Conservation (phyloP, 2,888 invertebrate species). For the Callyntrura sp. region DNA sequence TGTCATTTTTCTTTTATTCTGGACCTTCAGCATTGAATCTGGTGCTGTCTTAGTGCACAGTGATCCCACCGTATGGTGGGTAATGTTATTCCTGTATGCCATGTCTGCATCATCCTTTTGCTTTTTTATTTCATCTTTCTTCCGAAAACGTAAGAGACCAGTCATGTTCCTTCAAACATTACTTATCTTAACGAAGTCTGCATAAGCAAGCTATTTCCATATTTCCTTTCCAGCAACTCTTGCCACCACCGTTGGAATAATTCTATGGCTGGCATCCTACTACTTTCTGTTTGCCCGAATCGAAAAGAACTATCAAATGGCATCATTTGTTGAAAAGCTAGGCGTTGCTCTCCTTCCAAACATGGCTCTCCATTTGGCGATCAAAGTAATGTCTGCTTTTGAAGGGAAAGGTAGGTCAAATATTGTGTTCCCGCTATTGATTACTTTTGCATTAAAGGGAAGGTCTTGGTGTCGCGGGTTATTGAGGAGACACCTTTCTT, state of each 20-base stretch:
- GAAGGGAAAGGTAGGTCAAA: slow-evolving; percentile 82
- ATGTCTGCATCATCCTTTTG: slow-evolving; percentile 85
- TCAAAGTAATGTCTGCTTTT: slow-evolving; percentile 83
- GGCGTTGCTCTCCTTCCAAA: slow-evolving; percentile 84
- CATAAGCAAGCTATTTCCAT: background rate
- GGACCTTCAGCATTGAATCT: slow-evolving; percentile 81
- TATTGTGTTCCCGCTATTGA: background rate
- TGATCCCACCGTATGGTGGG: slow-evolving; percentile 84
- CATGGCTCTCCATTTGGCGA: slow-evolving; percentile 83
- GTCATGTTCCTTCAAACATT: background rate
- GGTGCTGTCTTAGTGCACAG: slow-evolving; percentile 80
- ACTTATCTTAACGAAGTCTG: background rate
- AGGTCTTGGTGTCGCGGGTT: too few relatives aligned
- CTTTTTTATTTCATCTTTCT: slow-evolving; percentile 85
- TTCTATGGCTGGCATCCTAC: slow-evolving; percentile 83
- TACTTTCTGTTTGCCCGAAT: slow-evolving; percentile 58
- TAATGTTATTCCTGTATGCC: slow-evolving; percentile 85
- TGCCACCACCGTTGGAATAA: slow-evolving; percentile 84
- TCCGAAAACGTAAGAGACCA: slow-evolving; percentile 34
- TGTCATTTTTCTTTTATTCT: slow-evolving; percentile 84
- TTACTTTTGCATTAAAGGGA: background rate
- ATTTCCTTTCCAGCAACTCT: slow-evolving; percentile 83
- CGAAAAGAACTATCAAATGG: slow-evolving; percentile 73
- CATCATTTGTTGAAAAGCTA: slow-evolving; percentile 81
- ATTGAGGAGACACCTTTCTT: too few relatives aligned